A percentile compares a stretch with the other conserved stretches of the same genome.
Evolutionary conservation across 92 coral and sea anemone genomes (phyloP).

Genomic region (Actinostola sp.): DNA sequence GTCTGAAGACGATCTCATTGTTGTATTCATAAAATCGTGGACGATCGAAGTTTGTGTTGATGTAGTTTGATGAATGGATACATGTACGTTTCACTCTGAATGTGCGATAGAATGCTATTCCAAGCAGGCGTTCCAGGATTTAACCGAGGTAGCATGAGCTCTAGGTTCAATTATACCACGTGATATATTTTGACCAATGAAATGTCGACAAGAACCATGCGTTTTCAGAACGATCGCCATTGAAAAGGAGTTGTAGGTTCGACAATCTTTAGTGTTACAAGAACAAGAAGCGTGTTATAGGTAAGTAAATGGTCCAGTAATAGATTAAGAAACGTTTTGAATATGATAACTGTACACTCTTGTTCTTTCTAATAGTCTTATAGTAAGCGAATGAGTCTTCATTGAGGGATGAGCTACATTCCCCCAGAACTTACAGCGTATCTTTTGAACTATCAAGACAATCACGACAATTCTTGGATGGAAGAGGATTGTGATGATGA

Average conservation of each 20-base stretch:
- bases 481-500: no score
- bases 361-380: not conserved
- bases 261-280: not conserved
- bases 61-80: not conserved
- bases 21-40: not conserved
- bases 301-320: not conserved
- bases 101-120: not conserved
- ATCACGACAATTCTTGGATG: no score
- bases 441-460: constrained; percentile 4
- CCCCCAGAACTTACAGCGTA: constrained; percentile 3
- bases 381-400: no score
- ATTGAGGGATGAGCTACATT: not conserved
- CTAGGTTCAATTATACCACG: constrained; percentile 1
- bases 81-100: no score
- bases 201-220: not conserved
- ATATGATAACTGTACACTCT: not conserved
- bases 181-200: constrained; percentile 8
- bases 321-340: not conserved
- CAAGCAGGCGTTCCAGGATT: constrained; percentile 24
- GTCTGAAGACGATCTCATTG: constrained; percentile 1
- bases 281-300: not conserved
- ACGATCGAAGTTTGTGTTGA: not conserved
- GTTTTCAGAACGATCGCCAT: constrained; percentile 21
- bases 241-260: not conserved
- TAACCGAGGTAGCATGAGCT: constrained; percentile 6